These are phyloP conservation scores for Labrus mixtus DNA, from an alignment of 2,113 vertebrate species.

Conservation along the genomic window DNA sequence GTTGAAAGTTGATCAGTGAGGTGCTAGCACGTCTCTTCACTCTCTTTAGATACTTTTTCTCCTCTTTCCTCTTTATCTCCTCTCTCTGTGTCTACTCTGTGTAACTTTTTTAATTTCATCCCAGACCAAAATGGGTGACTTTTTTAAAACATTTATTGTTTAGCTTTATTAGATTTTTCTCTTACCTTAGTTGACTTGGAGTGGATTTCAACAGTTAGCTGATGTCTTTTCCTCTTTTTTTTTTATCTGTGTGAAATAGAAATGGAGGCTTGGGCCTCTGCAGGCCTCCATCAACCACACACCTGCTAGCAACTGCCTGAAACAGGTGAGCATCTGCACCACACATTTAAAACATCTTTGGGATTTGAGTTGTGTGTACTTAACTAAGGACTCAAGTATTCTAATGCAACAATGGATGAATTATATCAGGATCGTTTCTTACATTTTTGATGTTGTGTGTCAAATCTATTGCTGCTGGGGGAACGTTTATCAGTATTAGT, in stretches of 20 bases:
- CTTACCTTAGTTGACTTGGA: slow-evolving; percentile 1
- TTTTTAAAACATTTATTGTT: too few species aligned
- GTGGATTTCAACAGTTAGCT: slow-evolving; percentile 32
- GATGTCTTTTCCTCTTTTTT: not conserved
- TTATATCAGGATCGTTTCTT: not conserved
- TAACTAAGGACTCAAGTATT: not conserved
- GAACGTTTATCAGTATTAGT: not conserved
- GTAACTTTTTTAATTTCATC: slow-evolving; percentile 9
- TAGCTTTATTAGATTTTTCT: too few species aligned
- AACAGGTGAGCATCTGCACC: slow-evolving; percentile 75
- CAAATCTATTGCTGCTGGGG: not conserved
- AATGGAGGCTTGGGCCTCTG: not conserved
- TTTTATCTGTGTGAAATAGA: slow-evolving; percentile 36
- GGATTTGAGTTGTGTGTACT: not conserved
- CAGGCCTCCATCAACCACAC: slow-evolving; percentile 23
- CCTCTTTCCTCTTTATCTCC: slow-evolving; percentile 14
- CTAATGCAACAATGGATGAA: not conserved
- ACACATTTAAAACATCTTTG: not conserved
- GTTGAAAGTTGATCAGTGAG: slow-evolving; percentile 81
- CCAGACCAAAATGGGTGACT: slow-evolving; percentile 11
- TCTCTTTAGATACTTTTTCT: slow-evolving; percentile 23
- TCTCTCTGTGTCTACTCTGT: slow-evolving; percentile 6
- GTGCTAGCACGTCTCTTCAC: slow-evolving; percentile 54
- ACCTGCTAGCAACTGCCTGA: slow-evolving; percentile 45
- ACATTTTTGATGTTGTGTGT: not conserved